A percentile compares a stretch with the other conserved stretches of the same genome.
Evolutionary conservation across 2,113 vertebrate species (phyloP).

Genomic region (Toxotes jaculatrix): DNA sequence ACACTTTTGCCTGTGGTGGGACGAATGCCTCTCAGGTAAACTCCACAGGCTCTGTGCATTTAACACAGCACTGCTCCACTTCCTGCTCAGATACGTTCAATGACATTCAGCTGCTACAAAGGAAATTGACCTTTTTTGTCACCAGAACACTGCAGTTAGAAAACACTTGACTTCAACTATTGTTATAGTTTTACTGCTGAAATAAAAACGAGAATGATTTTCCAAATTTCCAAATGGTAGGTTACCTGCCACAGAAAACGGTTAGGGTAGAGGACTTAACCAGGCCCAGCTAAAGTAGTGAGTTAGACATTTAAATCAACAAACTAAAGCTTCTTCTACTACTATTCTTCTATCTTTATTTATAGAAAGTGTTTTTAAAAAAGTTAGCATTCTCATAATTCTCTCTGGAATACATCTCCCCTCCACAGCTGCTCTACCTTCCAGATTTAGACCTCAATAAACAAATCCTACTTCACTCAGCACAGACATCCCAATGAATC

Average conservation of each 20-base stretch:
- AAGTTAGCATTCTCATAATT: background rate
- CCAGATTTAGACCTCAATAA: background rate
- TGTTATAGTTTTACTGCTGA: background rate
- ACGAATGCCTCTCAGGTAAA: slow-evolving; percentile 11
- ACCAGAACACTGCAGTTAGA: background rate
- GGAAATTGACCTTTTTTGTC: background rate
- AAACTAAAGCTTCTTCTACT: background rate
- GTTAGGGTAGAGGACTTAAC: too few relatives aligned
- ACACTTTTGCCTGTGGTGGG: slow-evolving; percentile 17
- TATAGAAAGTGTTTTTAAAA: background rate
- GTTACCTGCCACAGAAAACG: background rate
- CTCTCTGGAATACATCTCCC: background rate
- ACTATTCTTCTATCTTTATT: background rate
- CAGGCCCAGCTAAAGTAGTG: too few relatives aligned
- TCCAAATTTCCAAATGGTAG: background rate
- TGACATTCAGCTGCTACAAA: background rate
- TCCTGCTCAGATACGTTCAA: background rate
- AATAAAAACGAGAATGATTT: background rate
- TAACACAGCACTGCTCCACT: background rate
- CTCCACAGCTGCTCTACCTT: background rate
- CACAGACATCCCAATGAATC: background rate
- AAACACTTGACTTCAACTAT: background rate
- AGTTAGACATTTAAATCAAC: background rate
- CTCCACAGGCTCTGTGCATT: background rate
- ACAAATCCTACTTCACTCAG: background rate